Evolutionary conservation across 2,113 vertebrate genomes (phyloP), one percentile per base, ranked within the genome.

Genomic region (Oncorhynchus kisutch): DNA sequence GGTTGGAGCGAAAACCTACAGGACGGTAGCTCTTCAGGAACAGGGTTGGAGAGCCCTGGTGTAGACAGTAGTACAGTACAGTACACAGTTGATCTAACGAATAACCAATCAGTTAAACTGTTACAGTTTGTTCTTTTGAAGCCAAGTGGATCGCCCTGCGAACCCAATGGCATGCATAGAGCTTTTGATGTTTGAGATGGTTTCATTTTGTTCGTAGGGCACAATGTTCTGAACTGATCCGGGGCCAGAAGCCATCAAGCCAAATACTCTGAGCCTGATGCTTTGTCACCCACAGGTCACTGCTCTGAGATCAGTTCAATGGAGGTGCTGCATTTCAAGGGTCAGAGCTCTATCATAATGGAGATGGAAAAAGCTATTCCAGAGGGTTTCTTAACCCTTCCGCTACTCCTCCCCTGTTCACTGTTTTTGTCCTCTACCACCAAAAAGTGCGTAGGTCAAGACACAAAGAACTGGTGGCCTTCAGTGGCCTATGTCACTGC

Each of bases 201-300:
- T 74, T 86, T 79, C 13, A 9, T 29, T 45, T 75, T 49, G 25
- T 66, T 69, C 1, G 12, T 39, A 2, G 13, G 14, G 29, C 13
- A 5, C 49, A 51, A n/a, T 68, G 5, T 45, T 29, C 14, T 34
- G 18, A 45, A 39, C 5, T 68, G 7, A 34, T 11, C 57, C 18
- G 29, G 5, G 69, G 62, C 79, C 74, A 79, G 48, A 72, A 48
- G 67, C 71, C 24, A 73, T 39, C 66, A 34, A 7, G 12, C 62
- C 8, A 25, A 65, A 65, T 65, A 65, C 22, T 45, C 39, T 45
- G 39, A 11, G 39, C 39, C 39, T 45, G 9, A 45, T 45, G 39
- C 9, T 45, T 45, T 45, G 39, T 45, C 39, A 45, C 39, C 39
- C 39, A 11, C 8, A 9, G 39, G 39, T n/a, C 8, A 65, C 8